Percentiles rank a stretch among this genome's conserved stretches.
phyloP scores from a whole-genome alignment of 2,113 vertebrate species.

The Menidia beryllina region DNA sequence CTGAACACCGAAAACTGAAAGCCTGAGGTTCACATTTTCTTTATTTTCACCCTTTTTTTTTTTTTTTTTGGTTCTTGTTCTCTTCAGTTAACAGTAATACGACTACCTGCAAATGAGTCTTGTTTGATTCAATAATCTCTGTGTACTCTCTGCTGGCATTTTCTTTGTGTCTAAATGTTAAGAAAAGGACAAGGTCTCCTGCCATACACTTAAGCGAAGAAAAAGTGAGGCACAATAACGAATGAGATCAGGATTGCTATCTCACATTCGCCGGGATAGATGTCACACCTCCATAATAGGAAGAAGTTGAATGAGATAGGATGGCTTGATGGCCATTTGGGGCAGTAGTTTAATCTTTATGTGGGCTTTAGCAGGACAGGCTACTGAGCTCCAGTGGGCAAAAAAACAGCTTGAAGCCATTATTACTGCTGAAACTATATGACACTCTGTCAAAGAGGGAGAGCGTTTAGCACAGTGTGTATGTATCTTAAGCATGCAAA shows the following conservation, averaged over 20 bases:
- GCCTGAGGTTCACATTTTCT: conserved; percentile 10
- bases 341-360: conserved; percentile 69
- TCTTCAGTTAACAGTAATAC: conserved; percentile 44
- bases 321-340: conserved; percentile 51
- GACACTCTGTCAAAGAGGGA: conserved; percentile 50
- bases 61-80: conserved; percentile 2
- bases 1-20: neutral
- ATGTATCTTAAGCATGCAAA: conserved; percentile 26
- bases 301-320: conserved; percentile 57
- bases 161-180: conserved; percentile 2
- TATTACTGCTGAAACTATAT: conserved; percentile 65
- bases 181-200: conserved; percentile 16
- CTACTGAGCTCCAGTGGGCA: conserved; percentile 70
- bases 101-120: conserved; percentile 27
- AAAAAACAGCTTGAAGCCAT: conserved; percentile 73
- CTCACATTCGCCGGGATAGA: conserved; percentile 27
- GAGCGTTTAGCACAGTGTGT: conserved; percentile 25
- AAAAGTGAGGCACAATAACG: conserved; percentile 33
- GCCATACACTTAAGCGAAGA: conserved; percentile 13
- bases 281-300: conserved; percentile 17
- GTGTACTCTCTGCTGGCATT: conserved; percentile 14
- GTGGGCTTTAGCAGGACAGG: conserved; percentile 71
- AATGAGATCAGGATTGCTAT: conserved; percentile 41
- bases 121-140: conserved; percentile 33
- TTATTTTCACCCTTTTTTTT: neutral